A percentile compares a stretch with the other conserved stretches of the same genome.
phyloP scores from a whole-genome alignment of 2,888 invertebrate genomes.

The Cantharis rustica region DNA sequence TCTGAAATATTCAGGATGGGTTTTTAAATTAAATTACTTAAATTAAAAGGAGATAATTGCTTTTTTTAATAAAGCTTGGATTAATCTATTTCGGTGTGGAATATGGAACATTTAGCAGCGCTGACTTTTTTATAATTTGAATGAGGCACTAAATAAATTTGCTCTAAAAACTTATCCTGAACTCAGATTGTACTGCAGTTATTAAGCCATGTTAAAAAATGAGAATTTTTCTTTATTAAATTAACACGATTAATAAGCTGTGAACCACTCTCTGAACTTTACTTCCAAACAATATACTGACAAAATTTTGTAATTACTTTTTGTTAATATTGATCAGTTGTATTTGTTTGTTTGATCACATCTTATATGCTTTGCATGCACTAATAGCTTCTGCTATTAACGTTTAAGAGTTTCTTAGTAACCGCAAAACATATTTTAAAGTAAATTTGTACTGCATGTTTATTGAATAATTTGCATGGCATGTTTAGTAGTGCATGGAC shows the following conservation, averaged over 20 bases:
- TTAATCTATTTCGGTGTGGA: too few species aligned
- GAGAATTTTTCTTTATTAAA: neutral
- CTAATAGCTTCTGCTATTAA: neutral
- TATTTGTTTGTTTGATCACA: neutral
- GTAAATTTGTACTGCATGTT: neutral
- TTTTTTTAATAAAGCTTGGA: too few species aligned
- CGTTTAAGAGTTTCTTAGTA: neutral
- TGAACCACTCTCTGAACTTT: neutral
- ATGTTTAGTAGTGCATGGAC: constrained; percentile 51
- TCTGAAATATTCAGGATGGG: neutral
- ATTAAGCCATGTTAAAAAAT: neutral
- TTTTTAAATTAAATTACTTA: neutral
- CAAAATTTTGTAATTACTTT: neutral
- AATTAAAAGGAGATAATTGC: too few species aligned
- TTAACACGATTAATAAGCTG: neutral
- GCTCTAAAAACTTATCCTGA: neutral
- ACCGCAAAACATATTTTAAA: neutral
- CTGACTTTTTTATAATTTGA: too few species aligned
- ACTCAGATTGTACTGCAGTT: neutral
- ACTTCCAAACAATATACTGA: neutral
- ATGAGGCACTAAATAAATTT: too few species aligned
- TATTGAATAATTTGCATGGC: constrained; percentile 26
- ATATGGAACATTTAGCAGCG: too few species aligned
- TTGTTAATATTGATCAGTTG: neutral
- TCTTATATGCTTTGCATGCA: neutral